These are phyloP conservation scores for Pelodiscus sinensis DNA, from an alignment of 2,113 vertebrate genomes.

Conservation along the genomic window DNA sequence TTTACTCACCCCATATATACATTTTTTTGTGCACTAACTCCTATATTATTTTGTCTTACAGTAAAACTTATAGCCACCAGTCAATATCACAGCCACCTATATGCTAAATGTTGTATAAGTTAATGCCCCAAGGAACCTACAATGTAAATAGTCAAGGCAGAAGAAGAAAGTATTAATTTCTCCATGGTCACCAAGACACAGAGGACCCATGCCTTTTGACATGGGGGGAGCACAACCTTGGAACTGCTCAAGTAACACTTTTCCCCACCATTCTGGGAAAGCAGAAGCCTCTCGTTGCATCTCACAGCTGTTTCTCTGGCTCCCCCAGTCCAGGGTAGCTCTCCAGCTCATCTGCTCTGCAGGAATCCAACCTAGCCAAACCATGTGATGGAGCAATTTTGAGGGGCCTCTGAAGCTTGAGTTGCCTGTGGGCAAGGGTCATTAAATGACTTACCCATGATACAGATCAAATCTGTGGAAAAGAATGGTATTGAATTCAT, in stretches of 20 bases:
- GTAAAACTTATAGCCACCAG: neutral
- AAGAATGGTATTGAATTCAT: neutral
- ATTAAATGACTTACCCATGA: neutral
- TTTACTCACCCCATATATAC: neutral
- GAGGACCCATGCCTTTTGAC: too few relatives aligned
- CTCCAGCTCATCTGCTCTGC: too few relatives aligned
- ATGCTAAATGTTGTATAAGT: neutral
- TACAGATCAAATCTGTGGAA: neutral
- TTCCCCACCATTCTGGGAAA: too few relatives aligned
- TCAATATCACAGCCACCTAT: neutral
- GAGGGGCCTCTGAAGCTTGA: too few relatives aligned
- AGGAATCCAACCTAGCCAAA: too few relatives aligned
- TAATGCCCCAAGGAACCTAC: neutral
- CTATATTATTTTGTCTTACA: neutral
- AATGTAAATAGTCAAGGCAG: neutral
- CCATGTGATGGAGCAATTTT: too few relatives aligned
- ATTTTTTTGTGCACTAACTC: neutral
- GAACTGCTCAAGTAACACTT: too few relatives aligned
- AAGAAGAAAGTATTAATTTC: neutral
- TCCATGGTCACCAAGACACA: neutral
- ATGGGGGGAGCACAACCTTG: too few relatives aligned
- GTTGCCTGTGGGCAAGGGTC: too few relatives aligned
- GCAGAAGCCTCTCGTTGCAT: too few relatives aligned
- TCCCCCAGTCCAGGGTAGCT: too few relatives aligned
- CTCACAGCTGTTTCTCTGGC: too few relatives aligned